Base-by-base conservation (phyloP, 2,888 invertebrate genomes). In the Nasonia oneida region DNA sequence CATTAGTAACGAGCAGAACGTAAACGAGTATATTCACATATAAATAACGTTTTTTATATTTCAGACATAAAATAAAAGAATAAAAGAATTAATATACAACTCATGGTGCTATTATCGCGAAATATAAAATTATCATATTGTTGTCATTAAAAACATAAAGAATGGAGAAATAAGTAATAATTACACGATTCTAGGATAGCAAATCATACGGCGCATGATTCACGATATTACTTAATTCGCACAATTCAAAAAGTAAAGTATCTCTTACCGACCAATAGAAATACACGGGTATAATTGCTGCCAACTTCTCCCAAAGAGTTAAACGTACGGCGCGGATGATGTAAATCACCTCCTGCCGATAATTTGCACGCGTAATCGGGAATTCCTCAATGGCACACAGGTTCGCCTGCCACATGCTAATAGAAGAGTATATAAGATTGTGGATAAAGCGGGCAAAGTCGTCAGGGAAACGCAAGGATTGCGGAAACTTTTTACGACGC, bases 401-500 rank as follows among this genome's bases (percentile, higher is more conserved):
- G 23, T 23, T 23, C 23, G 14, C 61, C 64, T 61, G 67, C 42
- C 61, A 83, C 71, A 74, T 64, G 70, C 47, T 75, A 84, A 84
- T 74, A 23, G 23, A 23, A 75, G 64, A 84, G 53, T 79, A 37
- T 79, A 37, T 5, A 74, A 84, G 37, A 75, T 23, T 0, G 23
- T 23, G 23, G 23, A 23, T 23, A 23, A 67, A 80, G 53, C 33
- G 53, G 18, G 14, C 75, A 37, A 75, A n/a, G 39, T 50, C 18
- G 42, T 29, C 50, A n/a, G 3, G 47, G 39, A 85, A 82, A 67
- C n/a, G 81, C 74, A 50, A 81, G 76, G 71, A 42, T 78, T 53
- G 81, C 74, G 81, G 64, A 85, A 85, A 82, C 67, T 85, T 79
- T 86, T 82, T 83, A 82, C 74, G 71, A 42, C 12, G 47, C 14